A percentile compares a stretch with the other conserved stretches of the same genome.
phyloP scores from a whole-genome alignment of 2,113 vertebrate species.

The Syrmaticus mikado region DNA sequence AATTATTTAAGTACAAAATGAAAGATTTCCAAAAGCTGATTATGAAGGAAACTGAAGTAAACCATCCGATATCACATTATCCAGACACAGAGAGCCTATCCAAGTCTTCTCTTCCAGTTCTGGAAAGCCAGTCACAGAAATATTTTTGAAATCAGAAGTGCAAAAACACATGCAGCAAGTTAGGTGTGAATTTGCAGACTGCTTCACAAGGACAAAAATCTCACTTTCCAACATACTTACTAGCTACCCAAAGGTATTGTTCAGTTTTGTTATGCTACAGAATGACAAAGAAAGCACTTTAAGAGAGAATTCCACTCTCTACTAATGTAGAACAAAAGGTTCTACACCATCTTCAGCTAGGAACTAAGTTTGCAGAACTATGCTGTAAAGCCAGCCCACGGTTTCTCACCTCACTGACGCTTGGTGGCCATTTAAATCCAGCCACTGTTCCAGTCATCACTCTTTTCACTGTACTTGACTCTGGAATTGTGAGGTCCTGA shows the following conservation, averaged over 20 bases:
- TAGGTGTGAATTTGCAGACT: neutral
- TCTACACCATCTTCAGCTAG: neutral
- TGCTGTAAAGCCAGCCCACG: neutral
- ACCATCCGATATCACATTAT: neutral
- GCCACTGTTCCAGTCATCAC: conserved; percentile 91
- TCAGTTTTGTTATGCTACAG: neutral
- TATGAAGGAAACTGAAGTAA: neutral
- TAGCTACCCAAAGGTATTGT: neutral
- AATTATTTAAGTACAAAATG: neutral
- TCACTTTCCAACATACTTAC: neutral
- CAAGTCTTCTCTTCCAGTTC: neutral
- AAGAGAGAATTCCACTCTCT: fast-evolving
- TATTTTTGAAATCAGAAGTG: neutral
- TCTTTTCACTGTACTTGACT: conserved; percentile 93
- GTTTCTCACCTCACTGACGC: conserved; percentile 84
- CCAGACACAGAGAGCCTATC: neutral
- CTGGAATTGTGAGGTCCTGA: conserved; percentile 94
- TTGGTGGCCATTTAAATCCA: conserved; percentile 95
- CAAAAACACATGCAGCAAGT: neutral
- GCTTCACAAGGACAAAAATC: neutral
- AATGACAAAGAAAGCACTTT: neutral
- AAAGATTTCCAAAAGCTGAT: neutral
- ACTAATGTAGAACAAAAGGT: neutral
- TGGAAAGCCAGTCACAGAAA: neutral
- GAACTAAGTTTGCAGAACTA: no score